Percentiles rank a stretch among this genome's conserved stretches.
These are phyloP conservation scores for Nannoperca australis DNA, from an alignment of 2,797 vertebrate genomes.

Conservation along the genomic window DNA sequence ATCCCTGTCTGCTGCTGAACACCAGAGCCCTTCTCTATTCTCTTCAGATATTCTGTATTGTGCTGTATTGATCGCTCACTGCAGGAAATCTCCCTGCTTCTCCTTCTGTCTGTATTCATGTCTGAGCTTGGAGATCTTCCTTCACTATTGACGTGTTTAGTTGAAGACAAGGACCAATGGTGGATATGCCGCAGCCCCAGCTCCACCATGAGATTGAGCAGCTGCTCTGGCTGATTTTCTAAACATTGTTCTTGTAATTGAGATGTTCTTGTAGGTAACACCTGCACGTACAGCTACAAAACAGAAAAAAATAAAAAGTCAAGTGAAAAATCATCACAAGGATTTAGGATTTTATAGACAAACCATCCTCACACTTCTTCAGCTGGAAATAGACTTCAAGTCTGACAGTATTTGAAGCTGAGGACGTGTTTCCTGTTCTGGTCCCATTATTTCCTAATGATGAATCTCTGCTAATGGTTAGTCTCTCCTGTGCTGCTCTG, in stretches of 20 bases:
- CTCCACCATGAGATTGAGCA: constrained; percentile 29
- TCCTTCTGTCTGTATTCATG: constrained; percentile 32
- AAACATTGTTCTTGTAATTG: constrained; percentile 31
- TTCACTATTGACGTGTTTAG: constrained; percentile 51
- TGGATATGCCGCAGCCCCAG: constrained; percentile 28
- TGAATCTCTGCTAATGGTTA: constrained; percentile 77
- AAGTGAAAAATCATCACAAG: constrained; percentile 12
- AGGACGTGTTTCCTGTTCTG: constrained; percentile 67
- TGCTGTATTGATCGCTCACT: constrained; percentile 57
- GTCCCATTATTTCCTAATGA: constrained; percentile 77
- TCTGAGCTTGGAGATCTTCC: constrained; percentile 43
- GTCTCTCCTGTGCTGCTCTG: constrained; percentile 66
- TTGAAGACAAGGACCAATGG: constrained; percentile 27
- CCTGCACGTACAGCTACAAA: constrained; percentile 9
- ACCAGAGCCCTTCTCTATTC: constrained; percentile 35
- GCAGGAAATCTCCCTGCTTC: constrained; percentile 45
- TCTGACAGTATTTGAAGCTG: constrained; percentile 42
- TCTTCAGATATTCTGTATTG: constrained; percentile 43
- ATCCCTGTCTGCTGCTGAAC: constrained; percentile 31
- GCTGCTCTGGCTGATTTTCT: constrained; percentile 21
- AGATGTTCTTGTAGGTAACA: constrained; percentile 36
- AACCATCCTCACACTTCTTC: constrained; percentile 16
- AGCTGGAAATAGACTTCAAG: constrained; percentile 48
- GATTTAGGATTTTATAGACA: constrained; percentile 15
- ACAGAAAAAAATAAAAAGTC: constrained; percentile 9